Base-by-base conservation (phyloP, 2,797 vertebrate genomes). In the Sebastes taczanowskii region DNA sequence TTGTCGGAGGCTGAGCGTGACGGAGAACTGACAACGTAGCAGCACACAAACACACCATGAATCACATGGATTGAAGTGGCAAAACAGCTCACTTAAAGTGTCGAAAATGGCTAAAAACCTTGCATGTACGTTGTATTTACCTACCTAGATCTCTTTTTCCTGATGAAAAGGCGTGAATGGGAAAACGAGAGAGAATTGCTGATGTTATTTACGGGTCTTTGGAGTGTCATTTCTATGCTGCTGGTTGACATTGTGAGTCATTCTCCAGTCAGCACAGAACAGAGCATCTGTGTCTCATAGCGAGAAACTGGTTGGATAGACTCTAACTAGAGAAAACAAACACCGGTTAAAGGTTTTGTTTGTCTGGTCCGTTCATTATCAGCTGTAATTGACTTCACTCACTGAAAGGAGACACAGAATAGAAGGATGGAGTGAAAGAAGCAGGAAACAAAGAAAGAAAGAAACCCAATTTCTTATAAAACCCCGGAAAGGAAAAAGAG, bases 381-480 rank as follows among this genome's bases (percentile, higher is more conserved):
- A 66, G 65, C 58, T 76, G 78, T 78, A 83, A 89, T 82, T 74
- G 53, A 87, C 85, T 85, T 71, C 49, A 66, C 63, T 71, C 27
- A 3, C 69, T 82, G 82, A 62, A 74, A 76, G 70, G 70, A 80
- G 55, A 80, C 38, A 66, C 38, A 72, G 4, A 38, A 60, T 14
- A 46, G 32, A 74, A 34, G 30, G 72, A 69, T 29, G 13, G 30
- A 78, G 32, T 29, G 27, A 81, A 79, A 63, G 29, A 49, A 14
- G 56, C 27, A 61, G 62, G 18, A 72, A 78, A 65, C 20, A 70
- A 72, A 80, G 4, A 52, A 16, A 67, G 23, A 86, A 67, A 74
- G 62, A 77, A 84, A 84, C 60, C 22, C 71, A 78, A 82, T 89
- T 85, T 88, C 74, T 90, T 49, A 63, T 71, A 66, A 52, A 77